A percentile compares a stretch with the other conserved stretches of the same genome.
Conservation (phyloP, 1,140 invertebrate genomes). For the Drosophila cardini region DNA sequence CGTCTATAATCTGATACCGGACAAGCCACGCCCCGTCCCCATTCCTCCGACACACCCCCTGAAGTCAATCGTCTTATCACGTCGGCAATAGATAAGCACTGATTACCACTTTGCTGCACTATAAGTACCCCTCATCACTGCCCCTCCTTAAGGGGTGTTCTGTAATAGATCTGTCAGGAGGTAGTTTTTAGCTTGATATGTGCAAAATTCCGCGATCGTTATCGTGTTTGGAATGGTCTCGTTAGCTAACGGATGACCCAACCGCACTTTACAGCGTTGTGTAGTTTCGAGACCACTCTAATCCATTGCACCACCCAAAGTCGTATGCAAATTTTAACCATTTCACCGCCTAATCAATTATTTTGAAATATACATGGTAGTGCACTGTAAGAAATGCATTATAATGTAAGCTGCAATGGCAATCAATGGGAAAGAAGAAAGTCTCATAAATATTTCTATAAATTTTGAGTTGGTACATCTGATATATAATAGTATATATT, state of each 20-base stretch:
- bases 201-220: conserved; percentile 70
- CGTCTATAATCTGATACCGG: conserved; percentile 1
- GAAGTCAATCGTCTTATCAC: conserved; percentile 44
- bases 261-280: conserved; percentile 58
- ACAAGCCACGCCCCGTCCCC: not conserved
- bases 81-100: conserved; percentile 42
- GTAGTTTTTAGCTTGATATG: conserved; percentile 61
- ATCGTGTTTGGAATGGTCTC: conserved; percentile 85
- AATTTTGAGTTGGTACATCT: too few species aligned
- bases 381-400: not conserved
- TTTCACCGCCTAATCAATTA: not conserved
- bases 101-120: conserved; percentile 26
- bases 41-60: too few species aligned
- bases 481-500: too few species aligned
- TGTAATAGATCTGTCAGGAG: conserved; percentile 35
- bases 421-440: too few species aligned
- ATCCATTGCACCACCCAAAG: conserved; percentile 73
- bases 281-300: conserved; percentile 84
- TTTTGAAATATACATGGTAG: not conserved
- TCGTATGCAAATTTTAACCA: conserved; percentile 67
- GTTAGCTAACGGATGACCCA: conserved; percentile 80
- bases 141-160: not conserved
- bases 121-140: not conserved
- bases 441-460: too few species aligned
- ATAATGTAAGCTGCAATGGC: too few species aligned